phyloP scores from a whole-genome alignment of 2,888 invertebrate species.

The Drosophila multiciliata region DNA sequence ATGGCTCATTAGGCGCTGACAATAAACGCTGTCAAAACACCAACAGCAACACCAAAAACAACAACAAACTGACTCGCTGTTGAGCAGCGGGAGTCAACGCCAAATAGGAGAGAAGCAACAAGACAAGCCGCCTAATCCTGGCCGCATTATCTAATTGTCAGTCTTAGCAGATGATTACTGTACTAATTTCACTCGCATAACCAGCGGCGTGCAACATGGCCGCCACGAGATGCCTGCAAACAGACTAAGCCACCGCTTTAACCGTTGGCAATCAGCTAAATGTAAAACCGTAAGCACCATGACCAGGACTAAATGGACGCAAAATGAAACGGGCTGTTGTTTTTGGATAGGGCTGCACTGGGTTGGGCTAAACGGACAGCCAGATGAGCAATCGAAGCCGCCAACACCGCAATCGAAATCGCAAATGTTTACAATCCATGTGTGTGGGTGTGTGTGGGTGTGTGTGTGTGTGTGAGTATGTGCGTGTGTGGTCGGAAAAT shows the following conservation, averaged over 20 bases:
- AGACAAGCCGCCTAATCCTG: constrained; percentile 62
- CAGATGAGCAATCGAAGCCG: constrained; percentile 60
- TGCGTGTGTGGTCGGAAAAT: constrained; percentile 40
- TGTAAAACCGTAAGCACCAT: constrained; percentile 74
- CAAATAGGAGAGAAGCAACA: constrained; percentile 31
- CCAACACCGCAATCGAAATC: constrained; percentile 55
- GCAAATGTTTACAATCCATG: constrained; percentile 49
- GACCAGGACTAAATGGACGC: constrained; percentile 28
- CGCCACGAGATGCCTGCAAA: constrained; percentile 44
- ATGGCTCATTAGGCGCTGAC: constrained; percentile 78
- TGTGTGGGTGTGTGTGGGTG: constrained; percentile 1
- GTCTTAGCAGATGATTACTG: constrained; percentile 77
- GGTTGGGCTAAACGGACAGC: constrained; percentile 5
- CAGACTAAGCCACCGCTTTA: constrained; percentile 59
- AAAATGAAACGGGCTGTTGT: constrained; percentile 5
- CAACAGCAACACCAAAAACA: constrained; percentile 28
- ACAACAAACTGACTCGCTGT: constrained; percentile 27
- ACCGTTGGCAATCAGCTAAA: constrained; percentile 72
- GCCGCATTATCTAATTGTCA: constrained; percentile 77
- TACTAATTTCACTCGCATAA: constrained; percentile 71
- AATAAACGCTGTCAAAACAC: constrained; percentile 72
- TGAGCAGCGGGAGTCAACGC: constrained; percentile 23
- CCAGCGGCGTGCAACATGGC: constrained; percentile 38
- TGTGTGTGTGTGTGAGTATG: constrained; percentile 12
- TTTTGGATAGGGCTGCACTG: background rate